Base-by-base conservation (phyloP, 1,140 invertebrate species). In the Orussus abietinus region DNA sequence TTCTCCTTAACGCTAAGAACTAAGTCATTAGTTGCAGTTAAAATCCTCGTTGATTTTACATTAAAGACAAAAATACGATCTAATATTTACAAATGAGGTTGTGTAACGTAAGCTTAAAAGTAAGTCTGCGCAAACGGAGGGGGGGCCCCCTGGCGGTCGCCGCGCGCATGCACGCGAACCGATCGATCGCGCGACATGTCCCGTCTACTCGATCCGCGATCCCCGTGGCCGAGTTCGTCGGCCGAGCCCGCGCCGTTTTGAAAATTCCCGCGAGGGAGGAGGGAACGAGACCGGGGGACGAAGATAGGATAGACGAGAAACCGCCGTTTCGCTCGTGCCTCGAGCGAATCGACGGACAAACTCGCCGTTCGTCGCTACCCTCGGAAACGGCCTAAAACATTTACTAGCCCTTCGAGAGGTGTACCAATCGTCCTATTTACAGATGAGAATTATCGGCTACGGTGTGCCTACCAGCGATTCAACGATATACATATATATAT, bases 41-140 rank as follows among this genome's bases (percentile, higher is more conserved):
- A 64, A 60, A 64, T 65, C 55, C 60, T 65, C 57, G 57, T 65
- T 57, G 56, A 62, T 62, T 62, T 63, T 61, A 63, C 58, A 61
- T 62, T 59, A 54, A 62, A 60, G 62, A 65, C 62, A 65, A 65
- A 63, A 65, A 63, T 69, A 69, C 58, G 63, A 64, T 68, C 64
- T 69, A 68, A 69, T 69, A 69, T 69, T 66, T 69, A 69, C 66
- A 69, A 69, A 69, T 66, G 62, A 69, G 58, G 62, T n/a, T 66
- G 58, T 64, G 52, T 62, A 69, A 69, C 62, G 52, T 63, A 69
- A 69, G 61, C 66, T 62, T 62, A 64, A 63, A n/a, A n/a, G n/a
- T n/a, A n/a, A n/a, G n/a, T n/a, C n/a, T n/a, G n/a, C n/a, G n/a
- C n/a, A n/a, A n/a, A n/a, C n/a, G n/a, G n/a, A n/a, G n/a, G n/a